These are phyloP conservation scores for Columbina picui DNA, from an alignment of 2,113 vertebrate genomes.

Conservation along the genomic window DNA sequence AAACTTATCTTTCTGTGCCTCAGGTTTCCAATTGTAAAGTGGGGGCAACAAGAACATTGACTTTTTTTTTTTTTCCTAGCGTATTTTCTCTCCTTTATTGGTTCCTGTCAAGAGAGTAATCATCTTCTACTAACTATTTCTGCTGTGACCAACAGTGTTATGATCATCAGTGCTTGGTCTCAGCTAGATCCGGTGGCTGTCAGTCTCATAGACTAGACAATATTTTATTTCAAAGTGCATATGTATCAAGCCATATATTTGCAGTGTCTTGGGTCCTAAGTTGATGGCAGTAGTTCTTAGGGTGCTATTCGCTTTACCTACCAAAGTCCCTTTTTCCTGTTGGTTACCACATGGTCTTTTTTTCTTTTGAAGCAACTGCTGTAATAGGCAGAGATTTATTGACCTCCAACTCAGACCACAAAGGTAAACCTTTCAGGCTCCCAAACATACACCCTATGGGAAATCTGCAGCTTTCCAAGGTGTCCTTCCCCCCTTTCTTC, in stretches of 20 bases:
- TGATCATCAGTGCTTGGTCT: background rate
- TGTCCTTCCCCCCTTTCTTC: background rate
- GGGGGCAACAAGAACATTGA: background rate
- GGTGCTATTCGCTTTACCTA: accelerated
- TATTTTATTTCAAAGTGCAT: background rate
- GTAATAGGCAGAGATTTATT: background rate
- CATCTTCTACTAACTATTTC: background rate
- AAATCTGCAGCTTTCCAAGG: background rate
- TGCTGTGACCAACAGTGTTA: background rate
- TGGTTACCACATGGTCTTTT: background rate
- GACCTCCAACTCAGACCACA: background rate
- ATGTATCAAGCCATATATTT: background rate
- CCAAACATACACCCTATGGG: background rate
- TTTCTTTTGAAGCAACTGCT: background rate
- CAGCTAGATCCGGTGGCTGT: background rate
- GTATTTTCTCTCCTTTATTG: background rate
- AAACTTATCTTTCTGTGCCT: background rate
- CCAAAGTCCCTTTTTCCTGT: background rate
- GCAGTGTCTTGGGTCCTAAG: background rate
- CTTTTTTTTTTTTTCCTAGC: background rate
- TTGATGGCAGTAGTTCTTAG: background rate
- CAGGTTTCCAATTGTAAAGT: background rate
- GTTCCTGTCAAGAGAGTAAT: background rate
- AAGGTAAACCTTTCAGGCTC: background rate
- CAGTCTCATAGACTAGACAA: background rate